Conservation (phyloP, 2,113 vertebrate genomes). For the Cryptotis parvus region DNA sequence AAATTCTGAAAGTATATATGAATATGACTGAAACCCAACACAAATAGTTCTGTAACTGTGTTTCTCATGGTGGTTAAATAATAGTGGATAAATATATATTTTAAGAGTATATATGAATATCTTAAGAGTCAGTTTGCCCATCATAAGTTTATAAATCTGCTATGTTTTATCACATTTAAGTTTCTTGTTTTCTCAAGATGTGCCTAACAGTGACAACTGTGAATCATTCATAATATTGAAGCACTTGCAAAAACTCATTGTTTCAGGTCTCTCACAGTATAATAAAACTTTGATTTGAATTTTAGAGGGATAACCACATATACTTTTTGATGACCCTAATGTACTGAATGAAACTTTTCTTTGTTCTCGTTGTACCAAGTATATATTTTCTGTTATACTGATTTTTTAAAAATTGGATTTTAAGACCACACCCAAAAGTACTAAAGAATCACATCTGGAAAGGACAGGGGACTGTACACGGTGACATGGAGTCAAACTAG, state of each 20-base stretch:
- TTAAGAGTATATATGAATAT: conserved; percentile 47
- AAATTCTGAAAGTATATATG: not conserved
- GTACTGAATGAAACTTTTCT: not conserved
- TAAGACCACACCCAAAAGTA: too few species aligned
- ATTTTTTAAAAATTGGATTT: too few species aligned
- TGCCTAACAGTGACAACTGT: not conserved
- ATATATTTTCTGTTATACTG: not conserved
- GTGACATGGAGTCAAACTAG: too few species aligned
- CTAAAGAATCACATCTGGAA: too few species aligned
- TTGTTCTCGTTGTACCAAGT: not conserved
- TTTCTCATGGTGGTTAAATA: too few species aligned
- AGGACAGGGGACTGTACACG: too few species aligned
- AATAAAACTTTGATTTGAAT: not conserved
- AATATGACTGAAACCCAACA: too few species aligned
- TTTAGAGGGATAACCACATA: not conserved
- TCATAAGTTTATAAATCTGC: not conserved
- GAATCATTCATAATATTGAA: conserved; percentile 26
- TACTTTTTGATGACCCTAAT: not conserved
- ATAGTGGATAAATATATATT: too few species aligned
- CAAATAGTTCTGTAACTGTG: too few species aligned
- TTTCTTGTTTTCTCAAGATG: not conserved
- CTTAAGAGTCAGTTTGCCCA: not conserved
- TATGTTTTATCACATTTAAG: not conserved
- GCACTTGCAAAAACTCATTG: too few species aligned
- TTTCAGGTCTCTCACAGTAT: not conserved